A percentile compares a stretch with the other conserved stretches of the same genome.
phyloP scores from a whole-genome alignment of 2,113 vertebrate genomes.

The Chascanopsetta lugubris region DNA sequence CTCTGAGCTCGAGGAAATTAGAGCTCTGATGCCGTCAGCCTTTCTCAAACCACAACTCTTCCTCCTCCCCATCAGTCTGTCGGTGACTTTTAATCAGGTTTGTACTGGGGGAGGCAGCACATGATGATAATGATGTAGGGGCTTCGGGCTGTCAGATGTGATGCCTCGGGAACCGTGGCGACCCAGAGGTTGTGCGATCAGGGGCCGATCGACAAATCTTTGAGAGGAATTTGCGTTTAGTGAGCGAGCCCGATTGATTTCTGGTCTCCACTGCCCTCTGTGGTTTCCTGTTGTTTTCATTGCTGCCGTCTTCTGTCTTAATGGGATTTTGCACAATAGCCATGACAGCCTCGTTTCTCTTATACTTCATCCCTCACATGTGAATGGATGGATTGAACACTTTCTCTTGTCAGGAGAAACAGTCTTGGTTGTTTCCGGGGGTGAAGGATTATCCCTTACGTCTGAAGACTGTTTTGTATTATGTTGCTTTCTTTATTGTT shows the following conservation, averaged over 20 bases:
- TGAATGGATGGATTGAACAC: constrained; percentile 48
- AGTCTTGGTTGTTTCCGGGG: constrained; percentile 28
- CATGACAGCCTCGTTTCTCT: constrained; percentile 55
- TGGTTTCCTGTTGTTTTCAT: constrained; percentile 57
- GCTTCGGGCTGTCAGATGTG: constrained; percentile 25
- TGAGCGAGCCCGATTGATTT: constrained; percentile 55
- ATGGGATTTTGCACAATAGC: constrained; percentile 57
- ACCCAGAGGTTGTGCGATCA: constrained; percentile 18
- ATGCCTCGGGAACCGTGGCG: constrained; percentile 32
- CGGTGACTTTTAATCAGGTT: constrained; percentile 39
- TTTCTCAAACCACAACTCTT: constrained; percentile 50
- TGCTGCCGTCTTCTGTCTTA: constrained; percentile 44
- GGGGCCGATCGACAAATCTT: constrained; percentile 38
- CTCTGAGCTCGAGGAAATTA: constrained; percentile 58
- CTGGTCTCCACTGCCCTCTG: constrained; percentile 32
- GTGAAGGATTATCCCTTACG: constrained; percentile 34
- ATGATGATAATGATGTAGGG: constrained; percentile 22
- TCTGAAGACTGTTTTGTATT: constrained; percentile 12
- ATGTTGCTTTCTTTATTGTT: background rate
- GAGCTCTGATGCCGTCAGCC: constrained; percentile 51
- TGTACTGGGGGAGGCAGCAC: constrained; percentile 18
- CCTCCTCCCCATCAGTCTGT: constrained; percentile 26
- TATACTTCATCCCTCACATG: constrained; percentile 57
- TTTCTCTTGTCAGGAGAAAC: constrained; percentile 8
- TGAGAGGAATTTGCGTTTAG: constrained; percentile 47